Evolutionary conservation across 2,113 vertebrate species (phyloP), one percentile per base, ranked within the genome.

Genomic region (Rousettus leschenaultii): DNA sequence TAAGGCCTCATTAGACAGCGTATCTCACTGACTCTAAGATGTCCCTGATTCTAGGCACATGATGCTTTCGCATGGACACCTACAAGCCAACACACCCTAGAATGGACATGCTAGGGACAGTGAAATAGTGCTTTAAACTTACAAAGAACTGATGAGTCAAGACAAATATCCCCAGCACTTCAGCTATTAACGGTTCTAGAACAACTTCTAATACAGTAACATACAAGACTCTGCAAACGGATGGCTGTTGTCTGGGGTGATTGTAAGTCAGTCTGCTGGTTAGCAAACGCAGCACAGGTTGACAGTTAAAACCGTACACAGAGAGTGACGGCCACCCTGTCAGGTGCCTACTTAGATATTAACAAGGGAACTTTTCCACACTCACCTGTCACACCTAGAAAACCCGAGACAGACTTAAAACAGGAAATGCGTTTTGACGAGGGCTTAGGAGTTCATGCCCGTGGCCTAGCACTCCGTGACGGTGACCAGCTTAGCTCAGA

Each of bases 211-310:
- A 82, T 35, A 73, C 2, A 88, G 7, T 80, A 91, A 83, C 3
- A 40, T 40, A 35, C 0, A 18, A 63, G 38, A 45, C 57, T 94
- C 5, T 45, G 51, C 40, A 70, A 91, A 73, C n/a, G 83, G 55
- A 65, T 33, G 83, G 55, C 91, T 83, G 53, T 6, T 59, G 14
- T 38, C 5, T 51, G 13, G 19, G 33, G 7, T 61, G 86, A 82
- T 80, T 66, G 73, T 30, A 48, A 55, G 3, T n/a, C 91, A 68
- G 74, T 70, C 12, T 93, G 26, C 45, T 71, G 45, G 43, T 40
- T 55, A 89, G 95, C 35, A 71, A 94, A 94, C 28, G 61, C 80
- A 70, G n/a, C 35, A 75, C 21, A 43, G n/a, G 70, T 38, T 71
- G 53, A 63, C 74, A 86, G 75, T 68, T 21, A 40, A 85, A 95